phyloP scores from a whole-genome alignment of 2,888 invertebrate genomes.

The Diadegma fenestrale region DNA sequence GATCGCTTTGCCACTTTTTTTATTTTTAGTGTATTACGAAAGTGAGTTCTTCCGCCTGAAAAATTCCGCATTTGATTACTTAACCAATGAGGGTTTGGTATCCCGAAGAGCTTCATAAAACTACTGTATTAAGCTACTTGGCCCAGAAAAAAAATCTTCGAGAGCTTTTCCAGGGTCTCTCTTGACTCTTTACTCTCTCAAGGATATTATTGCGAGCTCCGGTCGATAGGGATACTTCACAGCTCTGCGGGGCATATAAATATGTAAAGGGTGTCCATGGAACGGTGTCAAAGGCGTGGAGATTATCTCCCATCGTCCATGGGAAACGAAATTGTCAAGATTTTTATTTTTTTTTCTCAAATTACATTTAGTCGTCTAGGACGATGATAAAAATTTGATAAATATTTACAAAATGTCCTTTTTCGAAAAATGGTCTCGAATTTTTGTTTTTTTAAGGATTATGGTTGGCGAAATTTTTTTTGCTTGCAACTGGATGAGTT shows the following conservation, averaged over 20 bases:
- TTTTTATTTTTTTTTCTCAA: background rate
- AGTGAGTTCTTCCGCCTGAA: background rate
- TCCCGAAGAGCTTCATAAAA: slow-evolving; percentile 3
- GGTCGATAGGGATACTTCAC: slow-evolving; percentile 46
- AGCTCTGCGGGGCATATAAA: slow-evolving; percentile 23
- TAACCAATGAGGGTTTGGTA: slow-evolving; percentile 10
- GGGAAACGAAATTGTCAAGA: background rate
- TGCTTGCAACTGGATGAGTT: background rate
- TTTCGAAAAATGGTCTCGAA: no score
- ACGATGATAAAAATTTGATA: no score
- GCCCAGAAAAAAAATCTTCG: slow-evolving; percentile 53
- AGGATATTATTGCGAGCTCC: slow-evolving; percentile 57
- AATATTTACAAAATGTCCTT: no score
- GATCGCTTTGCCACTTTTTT: background rate
- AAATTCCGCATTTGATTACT: slow-evolving; percentile 29
- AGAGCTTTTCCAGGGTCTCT: slow-evolving; percentile 41
- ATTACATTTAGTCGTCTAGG: no score
- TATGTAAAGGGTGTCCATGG: background rate
- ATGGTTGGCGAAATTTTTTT: background rate
- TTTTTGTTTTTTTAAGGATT: no score
- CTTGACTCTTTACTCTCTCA: slow-evolving; percentile 47
- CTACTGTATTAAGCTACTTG: slow-evolving; percentile 43
- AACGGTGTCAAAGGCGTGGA: background rate
- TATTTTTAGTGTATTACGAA: background rate
- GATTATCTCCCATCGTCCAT: background rate